These are phyloP conservation scores for Hypomesus transpacificus DNA, from an alignment of 2,113 vertebrate species.

Conservation along the genomic window DNA sequence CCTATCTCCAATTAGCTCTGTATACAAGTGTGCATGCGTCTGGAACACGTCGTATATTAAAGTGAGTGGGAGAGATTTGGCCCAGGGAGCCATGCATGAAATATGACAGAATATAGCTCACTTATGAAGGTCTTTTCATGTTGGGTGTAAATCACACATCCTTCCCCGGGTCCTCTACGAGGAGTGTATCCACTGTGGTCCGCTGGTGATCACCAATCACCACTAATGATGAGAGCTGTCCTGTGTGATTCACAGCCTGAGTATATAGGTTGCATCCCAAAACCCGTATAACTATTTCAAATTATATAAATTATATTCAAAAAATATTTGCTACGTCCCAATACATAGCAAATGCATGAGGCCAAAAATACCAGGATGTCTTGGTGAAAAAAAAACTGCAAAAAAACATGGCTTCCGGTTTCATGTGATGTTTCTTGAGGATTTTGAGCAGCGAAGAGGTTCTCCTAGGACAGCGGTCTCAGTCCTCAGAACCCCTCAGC, in stretches of 20 bases:
- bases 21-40: constrained; percentile 56
- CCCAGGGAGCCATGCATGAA: constrained; percentile 51
- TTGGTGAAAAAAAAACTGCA: too few relatives aligned
- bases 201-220: not conserved
- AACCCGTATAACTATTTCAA: too few relatives aligned
- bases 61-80: constrained; percentile 65
- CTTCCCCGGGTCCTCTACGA: not conserved
- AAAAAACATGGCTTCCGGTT: too few relatives aligned
- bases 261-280: too few relatives aligned
- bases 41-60: constrained; percentile 60
- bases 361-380: too few relatives aligned
- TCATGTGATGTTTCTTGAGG: too few relatives aligned
- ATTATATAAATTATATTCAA: too few relatives aligned
- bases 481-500: not conserved
- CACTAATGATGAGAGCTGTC: not conserved
- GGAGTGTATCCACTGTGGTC: not conserved
- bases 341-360: too few relatives aligned
- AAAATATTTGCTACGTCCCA: too few relatives aligned
- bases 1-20: constrained; percentile 58
- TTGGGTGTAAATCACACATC: constrained; percentile 46
- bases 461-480: constrained; percentile 1
- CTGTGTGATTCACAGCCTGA: not conserved
- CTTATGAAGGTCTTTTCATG: constrained; percentile 44
- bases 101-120: constrained; percentile 54
- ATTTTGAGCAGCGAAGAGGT: not conserved